Percentiles rank a stretch among this genome's conserved stretches.
Evolutionary conservation across 92 coral and sea anemone genomes (phyloP).

Genomic region (Epizoanthus illoricatus): DNA sequence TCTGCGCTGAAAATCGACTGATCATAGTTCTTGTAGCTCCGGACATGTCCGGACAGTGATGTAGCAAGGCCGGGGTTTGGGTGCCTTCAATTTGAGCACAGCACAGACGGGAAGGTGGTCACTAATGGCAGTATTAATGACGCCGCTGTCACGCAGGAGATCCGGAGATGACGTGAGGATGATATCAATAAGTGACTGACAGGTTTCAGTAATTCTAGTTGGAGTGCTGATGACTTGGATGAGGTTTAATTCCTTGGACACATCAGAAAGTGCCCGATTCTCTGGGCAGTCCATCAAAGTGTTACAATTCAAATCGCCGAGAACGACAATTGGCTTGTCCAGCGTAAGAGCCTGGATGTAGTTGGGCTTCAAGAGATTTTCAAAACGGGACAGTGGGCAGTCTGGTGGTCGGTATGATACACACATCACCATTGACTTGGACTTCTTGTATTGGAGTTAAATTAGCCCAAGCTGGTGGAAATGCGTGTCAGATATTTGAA

Average conservation of each 20-base stretch:
- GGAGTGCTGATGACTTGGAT: constrained; percentile 62
- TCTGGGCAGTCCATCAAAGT: too few relatives aligned
- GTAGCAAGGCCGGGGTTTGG: constrained; percentile 5
- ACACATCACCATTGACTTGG: constrained; percentile 44
- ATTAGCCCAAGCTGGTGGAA: constrained; percentile 62
- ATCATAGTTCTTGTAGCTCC: constrained; percentile 49
- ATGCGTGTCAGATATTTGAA: constrained; percentile 47
- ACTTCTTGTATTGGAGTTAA: constrained; percentile 44
- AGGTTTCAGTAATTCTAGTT: constrained; percentile 61
- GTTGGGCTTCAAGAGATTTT: constrained; percentile 52
- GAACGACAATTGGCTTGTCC: too few relatives aligned
- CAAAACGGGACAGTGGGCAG: constrained; percentile 56
- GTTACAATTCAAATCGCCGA: too few relatives aligned
- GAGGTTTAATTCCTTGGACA: constrained; percentile 56
- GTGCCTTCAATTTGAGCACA: constrained; percentile 44
- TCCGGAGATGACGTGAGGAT: constrained; percentile 47
- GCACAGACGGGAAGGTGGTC: constrained; percentile 46
- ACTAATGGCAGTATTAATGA: constrained; percentile 26
- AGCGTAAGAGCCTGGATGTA: too few relatives aligned
- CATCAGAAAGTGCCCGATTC: constrained; percentile 41
- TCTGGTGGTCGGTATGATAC: constrained; percentile 63
- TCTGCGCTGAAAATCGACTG: constrained; percentile 41
- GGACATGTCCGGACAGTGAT: too few relatives aligned
- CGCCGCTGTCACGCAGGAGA: constrained; percentile 41
- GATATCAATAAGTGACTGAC: constrained; percentile 61